These are phyloP conservation scores for Hexactinellida sp. DNA, from an alignment of 37 sponge, comb jelly and placozoan genomes.

Conservation along the genomic window DNA sequence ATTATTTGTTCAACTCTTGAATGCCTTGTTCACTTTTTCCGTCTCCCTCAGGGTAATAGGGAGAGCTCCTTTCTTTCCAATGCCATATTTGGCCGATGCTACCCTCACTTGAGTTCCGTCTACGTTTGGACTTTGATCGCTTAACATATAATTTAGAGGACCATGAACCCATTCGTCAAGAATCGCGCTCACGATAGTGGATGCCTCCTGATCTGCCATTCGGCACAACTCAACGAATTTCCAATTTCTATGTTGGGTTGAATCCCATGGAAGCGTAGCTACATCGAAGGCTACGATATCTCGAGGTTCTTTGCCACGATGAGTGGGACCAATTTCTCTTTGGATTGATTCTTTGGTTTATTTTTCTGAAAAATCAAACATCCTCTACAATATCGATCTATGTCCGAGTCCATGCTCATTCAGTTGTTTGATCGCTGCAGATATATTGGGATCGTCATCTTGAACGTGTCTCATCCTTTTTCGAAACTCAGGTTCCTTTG, in stretches of 20 bases:
- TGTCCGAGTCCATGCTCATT: not conserved
- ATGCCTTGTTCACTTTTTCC: not conserved
- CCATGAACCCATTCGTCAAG: conserved; percentile 1
- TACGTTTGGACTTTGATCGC: not conserved
- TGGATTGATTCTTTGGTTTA: not conserved
- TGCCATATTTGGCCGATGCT: not conserved
- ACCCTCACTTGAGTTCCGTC: not conserved
- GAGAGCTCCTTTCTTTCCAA: not conserved
- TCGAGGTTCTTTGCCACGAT: not conserved
- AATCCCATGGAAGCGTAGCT: not conserved
- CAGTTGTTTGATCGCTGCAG: not conserved
- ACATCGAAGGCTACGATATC: not conserved
- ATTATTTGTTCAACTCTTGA: not conserved
- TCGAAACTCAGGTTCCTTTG: not conserved
- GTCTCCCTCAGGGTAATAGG: not conserved
- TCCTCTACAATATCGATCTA: not conserved
- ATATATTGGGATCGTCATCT: not conserved
- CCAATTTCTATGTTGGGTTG: not conserved
- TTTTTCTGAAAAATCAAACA: not conserved
- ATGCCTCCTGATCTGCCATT: not conserved
- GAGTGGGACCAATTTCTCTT: not conserved
- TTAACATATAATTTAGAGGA: not conserved
- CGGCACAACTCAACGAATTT: not conserved
- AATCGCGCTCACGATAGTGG: not conserved
- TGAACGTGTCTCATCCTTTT: not conserved